A percentile compares a stretch with the other conserved stretches of the same genome.
Evolutionary conservation across 1,140 invertebrate genomes (phyloP).

Genomic region (Polypedilum pembai): DNA sequence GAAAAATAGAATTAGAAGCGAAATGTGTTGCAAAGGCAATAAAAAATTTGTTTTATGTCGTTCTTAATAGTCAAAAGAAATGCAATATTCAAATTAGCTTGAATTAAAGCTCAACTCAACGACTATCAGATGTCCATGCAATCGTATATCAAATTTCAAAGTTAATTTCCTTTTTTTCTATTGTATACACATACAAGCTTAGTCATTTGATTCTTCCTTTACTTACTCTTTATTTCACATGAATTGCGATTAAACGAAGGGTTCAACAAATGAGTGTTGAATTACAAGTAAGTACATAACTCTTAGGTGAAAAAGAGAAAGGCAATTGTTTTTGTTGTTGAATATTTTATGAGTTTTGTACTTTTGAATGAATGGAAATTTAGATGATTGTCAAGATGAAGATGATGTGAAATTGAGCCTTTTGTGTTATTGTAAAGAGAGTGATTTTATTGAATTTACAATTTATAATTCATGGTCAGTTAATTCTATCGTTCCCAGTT

Average conservation of each 20-base stretch:
- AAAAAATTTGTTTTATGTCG: constrained; percentile 25
- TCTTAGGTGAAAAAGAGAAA: too few species aligned
- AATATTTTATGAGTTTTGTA: too few species aligned
- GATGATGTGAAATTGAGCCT: too few species aligned
- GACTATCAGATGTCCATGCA: background rate
- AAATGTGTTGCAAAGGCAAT: constrained; percentile 21
- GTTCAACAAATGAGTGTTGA: too few species aligned
- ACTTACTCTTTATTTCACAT: background rate
- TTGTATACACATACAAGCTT: background rate
- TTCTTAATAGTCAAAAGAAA: background rate
- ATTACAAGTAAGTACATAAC: too few species aligned
- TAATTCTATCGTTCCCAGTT: too few species aligned
- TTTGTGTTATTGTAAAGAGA: too few species aligned
- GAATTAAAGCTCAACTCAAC: background rate
- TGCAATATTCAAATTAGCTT: constrained; percentile 27
- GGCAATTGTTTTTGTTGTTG: too few species aligned
- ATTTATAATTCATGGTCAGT: too few species aligned
- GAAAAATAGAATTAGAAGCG: background rate
- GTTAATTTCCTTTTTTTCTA: constrained; percentile 18
- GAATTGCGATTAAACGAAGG: background rate
- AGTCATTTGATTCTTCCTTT: background rate
- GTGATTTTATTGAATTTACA: too few species aligned
- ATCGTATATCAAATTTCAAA: constrained; percentile 22
- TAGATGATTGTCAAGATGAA: too few species aligned
- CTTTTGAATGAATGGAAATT: too few species aligned